Base-by-base conservation (phyloP, 2,888 invertebrate genomes). In the Phania funesta region DNA sequence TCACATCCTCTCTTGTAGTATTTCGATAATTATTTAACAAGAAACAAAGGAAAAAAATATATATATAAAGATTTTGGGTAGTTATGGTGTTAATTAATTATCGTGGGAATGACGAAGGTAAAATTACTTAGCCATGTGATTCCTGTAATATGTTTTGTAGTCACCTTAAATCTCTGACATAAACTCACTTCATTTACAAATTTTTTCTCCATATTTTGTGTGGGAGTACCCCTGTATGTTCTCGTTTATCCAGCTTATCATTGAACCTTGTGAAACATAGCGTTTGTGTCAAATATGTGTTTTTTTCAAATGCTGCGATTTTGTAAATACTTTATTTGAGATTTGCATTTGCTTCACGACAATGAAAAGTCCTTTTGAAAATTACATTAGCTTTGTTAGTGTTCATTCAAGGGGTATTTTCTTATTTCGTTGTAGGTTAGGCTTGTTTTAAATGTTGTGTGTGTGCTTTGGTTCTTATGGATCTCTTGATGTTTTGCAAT, bases 41-140 rank as follows among this genome's bases (percentile, higher is more conserved):
- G 4, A 29, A 6, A 6, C 4, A 29, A 54, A 64, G 1, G 29
- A 22, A 46, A 35, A 20, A 54, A 56, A 4, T 2, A 44, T 56
- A 64, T 60, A n/a, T 65, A 44, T 44, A 56, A 29, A 29, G 29
- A 7, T 29, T 29, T 54, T 78, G 22, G 35, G 46, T 60, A 71
- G 16, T 29, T 64, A 62, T 78, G 70, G n/a, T n/a, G n/a, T 60
- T 78, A 78, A 74, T 74, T 83, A 74, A 78, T 70, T 74, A 75
- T 78, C 82, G 56, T 67, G 75, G 68, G 74, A 80, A 70, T 80
- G 80, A 80, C 74, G 80, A 74, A 75, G 80, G 80, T 75, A 64
- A 80, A 70, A 80, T 70, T 48, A 65, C 64, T 58, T 41, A 35
- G 70, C 56, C 29, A 29, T 58, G 26, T 22, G 4, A 24, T 48